Percentiles rank a stretch among this genome's conserved stretches.
Evolutionary conservation across 92 coral and sea anemone genomes (phyloP).

Genomic region (Palythoa grandiflora): DNA sequence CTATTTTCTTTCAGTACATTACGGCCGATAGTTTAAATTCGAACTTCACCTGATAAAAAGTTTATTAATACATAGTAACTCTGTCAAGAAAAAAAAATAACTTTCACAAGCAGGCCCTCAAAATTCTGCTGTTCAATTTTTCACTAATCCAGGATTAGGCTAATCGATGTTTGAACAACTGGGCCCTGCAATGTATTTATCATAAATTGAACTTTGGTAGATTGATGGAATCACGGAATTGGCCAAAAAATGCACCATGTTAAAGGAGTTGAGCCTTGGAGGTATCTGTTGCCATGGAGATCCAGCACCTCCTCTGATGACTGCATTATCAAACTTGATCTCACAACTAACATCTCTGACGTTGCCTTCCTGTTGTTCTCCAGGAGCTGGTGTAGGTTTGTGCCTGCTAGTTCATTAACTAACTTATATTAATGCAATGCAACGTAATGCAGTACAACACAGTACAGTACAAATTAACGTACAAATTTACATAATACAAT

Average conservation of each 20-base stretch:
- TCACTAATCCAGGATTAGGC: no score
- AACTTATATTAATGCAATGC: neutral
- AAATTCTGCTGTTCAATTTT: no score
- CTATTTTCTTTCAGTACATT: no score
- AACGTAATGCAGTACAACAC: no score
- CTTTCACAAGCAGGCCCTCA: no score
- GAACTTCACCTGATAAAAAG: no score
- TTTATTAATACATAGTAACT: no score
- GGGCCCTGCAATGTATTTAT: neutral
- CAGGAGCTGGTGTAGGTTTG: neutral
- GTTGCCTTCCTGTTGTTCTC: constrained; percentile 1
- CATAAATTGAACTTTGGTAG: neutral
- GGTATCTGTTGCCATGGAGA: constrained; percentile 29
- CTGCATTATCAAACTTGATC: constrained; percentile 6
- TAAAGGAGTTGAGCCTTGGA: constrained; percentile 30
- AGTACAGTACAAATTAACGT: no score
- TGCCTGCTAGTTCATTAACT: neutral
- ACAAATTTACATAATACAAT: no score
- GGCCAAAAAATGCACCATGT: neutral
- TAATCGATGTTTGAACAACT: no score
- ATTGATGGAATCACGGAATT: constrained; percentile 20
- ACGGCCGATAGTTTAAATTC: no score
- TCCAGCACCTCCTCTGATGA: neutral
- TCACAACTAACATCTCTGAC: constrained; percentile 13
- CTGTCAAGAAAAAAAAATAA: no score